phyloP scores from a whole-genome alignment of 1,140 invertebrate genomes.

The Luehdorfia chinensis region DNA sequence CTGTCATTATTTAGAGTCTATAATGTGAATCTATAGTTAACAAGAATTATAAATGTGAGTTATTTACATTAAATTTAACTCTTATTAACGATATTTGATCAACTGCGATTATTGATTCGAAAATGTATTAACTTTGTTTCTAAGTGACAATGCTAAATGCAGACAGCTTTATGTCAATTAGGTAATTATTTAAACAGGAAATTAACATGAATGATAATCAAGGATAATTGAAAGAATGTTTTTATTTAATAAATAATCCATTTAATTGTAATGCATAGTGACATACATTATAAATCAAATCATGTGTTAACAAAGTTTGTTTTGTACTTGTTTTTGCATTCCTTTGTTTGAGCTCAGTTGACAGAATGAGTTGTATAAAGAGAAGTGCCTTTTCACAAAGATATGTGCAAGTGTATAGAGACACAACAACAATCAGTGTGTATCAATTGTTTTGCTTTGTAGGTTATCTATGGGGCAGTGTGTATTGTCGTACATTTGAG shows the following conservation, averaged over 20 bases:
- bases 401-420: conserved; percentile 1
- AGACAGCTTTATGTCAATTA: conserved; percentile 48
- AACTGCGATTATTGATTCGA: no score
- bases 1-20: neutral
- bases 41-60: conserved; percentile 12
- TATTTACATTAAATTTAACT: conserved; percentile 21
- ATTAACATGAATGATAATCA: no score
- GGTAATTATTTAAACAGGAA: conserved; percentile 44
- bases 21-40: conserved; percentile 7
- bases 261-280: no score
- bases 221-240: no score
- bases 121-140: conserved; percentile 19
- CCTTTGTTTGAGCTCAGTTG: conserved; percentile 10
- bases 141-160: conserved; percentile 39
- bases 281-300: neutral
- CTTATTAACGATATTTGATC: conserved; percentile 1
- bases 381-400: conserved; percentile 16
- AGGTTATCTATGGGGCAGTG: conserved; percentile 21
- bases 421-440: neutral
- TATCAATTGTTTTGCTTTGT: conserved; percentile 17
- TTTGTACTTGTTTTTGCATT: conserved; percentile 13
- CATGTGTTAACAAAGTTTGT: neutral
- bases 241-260: no score
- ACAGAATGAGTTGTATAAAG: conserved; percentile 14
- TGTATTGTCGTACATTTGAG: conserved; percentile 22